A percentile compares a stretch with the other conserved stretches of the same genome.
phyloP scores from a whole-genome alignment of 2,888 invertebrate species.

The Galerucella pusilla region DNA sequence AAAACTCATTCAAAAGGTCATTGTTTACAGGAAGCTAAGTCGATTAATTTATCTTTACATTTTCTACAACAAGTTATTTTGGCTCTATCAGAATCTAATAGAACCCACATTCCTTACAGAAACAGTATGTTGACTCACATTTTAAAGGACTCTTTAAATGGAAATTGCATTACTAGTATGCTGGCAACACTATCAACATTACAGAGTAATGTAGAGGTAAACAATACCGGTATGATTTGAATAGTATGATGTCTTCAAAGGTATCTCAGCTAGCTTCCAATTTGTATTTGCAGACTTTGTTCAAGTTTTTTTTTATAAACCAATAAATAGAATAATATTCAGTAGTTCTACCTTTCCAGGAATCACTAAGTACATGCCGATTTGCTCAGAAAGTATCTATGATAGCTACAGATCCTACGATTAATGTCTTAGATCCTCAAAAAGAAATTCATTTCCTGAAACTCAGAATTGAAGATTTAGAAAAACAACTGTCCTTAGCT shows the following conservation, averaged over 20 bases:
- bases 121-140: conserved; percentile 69
- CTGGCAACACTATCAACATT: conserved; percentile 62
- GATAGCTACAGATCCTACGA: conserved; percentile 64
- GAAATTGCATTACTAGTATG: conserved; percentile 69
- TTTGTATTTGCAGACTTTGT: too few species aligned
- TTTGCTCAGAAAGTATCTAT: conserved; percentile 69
- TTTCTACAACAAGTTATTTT: conserved; percentile 68
- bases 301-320: too few species aligned
- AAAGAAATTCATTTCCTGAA: conserved; percentile 64
- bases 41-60: conserved; percentile 69
- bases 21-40: conserved; percentile 66
- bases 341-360: conserved; percentile 56
- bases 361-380: conserved; percentile 68
- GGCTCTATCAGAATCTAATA: conserved; percentile 61
- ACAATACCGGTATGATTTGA: conserved; percentile 3
- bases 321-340: too few species aligned
- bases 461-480: conserved; percentile 62
- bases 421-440: conserved; percentile 63
- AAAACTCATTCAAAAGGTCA: conserved; percentile 66
- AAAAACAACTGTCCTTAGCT: conserved; percentile 32
- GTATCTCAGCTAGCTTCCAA: too few species aligned
- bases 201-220: conserved; percentile 51
- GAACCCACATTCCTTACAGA: conserved; percentile 65
- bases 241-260: too few species aligned
- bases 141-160: conserved; percentile 68